Evolutionary conservation across 2,888 invertebrate species (phyloP), one percentile per base, ranked within the genome.

Genomic region (Athalia circularis): DNA sequence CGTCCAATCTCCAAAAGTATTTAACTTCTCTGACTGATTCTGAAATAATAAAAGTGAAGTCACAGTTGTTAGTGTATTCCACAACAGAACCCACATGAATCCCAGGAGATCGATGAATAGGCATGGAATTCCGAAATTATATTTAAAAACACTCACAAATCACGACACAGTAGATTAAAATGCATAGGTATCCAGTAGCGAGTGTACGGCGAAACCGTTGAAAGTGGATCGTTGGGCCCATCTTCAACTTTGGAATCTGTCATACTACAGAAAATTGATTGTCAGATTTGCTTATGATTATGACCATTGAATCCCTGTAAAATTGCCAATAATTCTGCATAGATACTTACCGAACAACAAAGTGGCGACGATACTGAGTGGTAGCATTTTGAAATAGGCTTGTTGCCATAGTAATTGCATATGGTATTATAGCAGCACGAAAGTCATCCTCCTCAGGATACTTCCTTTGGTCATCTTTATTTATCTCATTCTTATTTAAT

Each of bases 151-250:
- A 84, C 87, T 86, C 78, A 88, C 88, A 88, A 80, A 76, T 86
- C 82, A 61, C 82, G 81, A 62, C 85, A 86, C 7, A 88, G 74
- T 52, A 85, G 84, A 45, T 76, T 79, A 50, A 88, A 80, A 78
- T 88, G 87, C 80, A 83, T 82, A 59, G 88, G 88, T 80, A 88
- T 82, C 48, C 81, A 77, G 75, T 85, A 88, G 74, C 88, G 86
- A 6, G 79, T 83, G 65, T 85, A 83, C 57, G 86, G 84, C 29
- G 86, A 85, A 48, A 88, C 82, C 80, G 85, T 84, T 57, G 80
- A 77, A 75, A 88, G 88, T 50, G 88, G 88, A 83, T 88, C 88
- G 6, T 81, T 79, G 13, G 72, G 74, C 47, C 79, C 80, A 61
- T 82, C 81, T n/a, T 75, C 79, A 75, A 76, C 79, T 13, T 83